phyloP scores from a whole-genome alignment of 2,113 vertebrate genomes.

The Pipra filicauda region DNA sequence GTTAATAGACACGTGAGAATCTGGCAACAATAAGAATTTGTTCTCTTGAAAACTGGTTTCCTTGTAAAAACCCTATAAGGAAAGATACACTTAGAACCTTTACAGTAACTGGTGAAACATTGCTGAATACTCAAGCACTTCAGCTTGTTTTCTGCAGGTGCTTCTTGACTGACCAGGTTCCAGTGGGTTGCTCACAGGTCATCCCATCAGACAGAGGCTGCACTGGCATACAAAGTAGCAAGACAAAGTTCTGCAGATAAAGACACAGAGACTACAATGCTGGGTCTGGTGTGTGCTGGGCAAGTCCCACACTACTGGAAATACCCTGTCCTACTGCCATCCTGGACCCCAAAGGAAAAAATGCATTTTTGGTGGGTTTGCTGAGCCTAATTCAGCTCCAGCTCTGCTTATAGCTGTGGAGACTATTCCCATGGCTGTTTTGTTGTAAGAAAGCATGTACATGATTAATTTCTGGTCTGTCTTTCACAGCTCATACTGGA shows the following conservation, averaged over 20 bases:
- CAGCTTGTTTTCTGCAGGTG: not conserved
- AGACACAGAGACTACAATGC: not conserved
- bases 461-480: not conserved
- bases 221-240: not conserved
- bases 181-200: fast-evolving
- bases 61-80: not conserved
- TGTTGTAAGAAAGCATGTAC: not conserved
- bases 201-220: not conserved
- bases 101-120: not conserved
- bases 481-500: not conserved
- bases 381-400: not conserved
- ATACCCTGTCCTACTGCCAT: not conserved
- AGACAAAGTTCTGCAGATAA: not conserved
- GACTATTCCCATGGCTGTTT: not conserved
- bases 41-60: not conserved
- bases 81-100: not conserved
- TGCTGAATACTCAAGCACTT: not conserved
- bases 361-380: not conserved
- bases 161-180: not conserved
- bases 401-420: not conserved
- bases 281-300: not conserved
- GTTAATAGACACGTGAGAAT: not conserved
- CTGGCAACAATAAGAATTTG: not conserved
- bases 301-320: fast-evolving
- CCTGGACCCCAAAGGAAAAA: not conserved